Evolutionary conservation across 1,140 invertebrate genomes (phyloP).

Genomic region (Pristionchus pacificus): DNA sequence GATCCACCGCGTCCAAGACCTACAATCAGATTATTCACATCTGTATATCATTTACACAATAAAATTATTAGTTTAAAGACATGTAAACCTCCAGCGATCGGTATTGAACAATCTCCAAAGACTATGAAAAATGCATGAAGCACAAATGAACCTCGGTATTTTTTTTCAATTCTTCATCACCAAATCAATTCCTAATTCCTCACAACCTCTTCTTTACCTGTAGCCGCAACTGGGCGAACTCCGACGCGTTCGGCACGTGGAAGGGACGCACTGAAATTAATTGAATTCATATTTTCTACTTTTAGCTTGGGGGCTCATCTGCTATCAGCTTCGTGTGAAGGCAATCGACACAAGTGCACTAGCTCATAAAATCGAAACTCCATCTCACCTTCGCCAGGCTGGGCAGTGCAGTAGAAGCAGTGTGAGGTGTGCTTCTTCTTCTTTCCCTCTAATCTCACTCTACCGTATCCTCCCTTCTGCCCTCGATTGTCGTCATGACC

Average conservation of each 20-base stretch:
- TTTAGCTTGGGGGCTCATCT: too few relatives aligned
- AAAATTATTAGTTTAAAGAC: too few relatives aligned
- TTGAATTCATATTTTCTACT: too few relatives aligned
- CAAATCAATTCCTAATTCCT: too few relatives aligned
- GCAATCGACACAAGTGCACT: not conserved
- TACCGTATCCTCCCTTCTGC: not conserved
- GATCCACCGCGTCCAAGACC: slow-evolving; percentile 25
- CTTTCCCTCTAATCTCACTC: not conserved
- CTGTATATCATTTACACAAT: not conserved
- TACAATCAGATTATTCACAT: slow-evolving; percentile 8
- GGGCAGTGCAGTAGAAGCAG: not conserved
- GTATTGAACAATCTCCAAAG: too few relatives aligned
- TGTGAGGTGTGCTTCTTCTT: not conserved
- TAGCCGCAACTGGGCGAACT: not conserved
- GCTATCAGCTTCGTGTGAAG: too few relatives aligned
- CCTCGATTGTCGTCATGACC: not conserved
- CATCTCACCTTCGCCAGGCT: not conserved
- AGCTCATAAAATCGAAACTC: not conserved
- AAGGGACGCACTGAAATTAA: not conserved
- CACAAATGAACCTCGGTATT: too few relatives aligned
- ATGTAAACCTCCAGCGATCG: too few relatives aligned
- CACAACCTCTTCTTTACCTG: too few relatives aligned
- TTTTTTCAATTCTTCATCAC: too few relatives aligned
- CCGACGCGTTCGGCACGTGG: not conserved
- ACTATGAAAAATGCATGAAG: too few relatives aligned